A percentile compares a stretch with the other conserved stretches of the same genome.
Evolutionary conservation across 2,113 vertebrate genomes (phyloP).

Genomic region (Brevimyrus niger): DNA sequence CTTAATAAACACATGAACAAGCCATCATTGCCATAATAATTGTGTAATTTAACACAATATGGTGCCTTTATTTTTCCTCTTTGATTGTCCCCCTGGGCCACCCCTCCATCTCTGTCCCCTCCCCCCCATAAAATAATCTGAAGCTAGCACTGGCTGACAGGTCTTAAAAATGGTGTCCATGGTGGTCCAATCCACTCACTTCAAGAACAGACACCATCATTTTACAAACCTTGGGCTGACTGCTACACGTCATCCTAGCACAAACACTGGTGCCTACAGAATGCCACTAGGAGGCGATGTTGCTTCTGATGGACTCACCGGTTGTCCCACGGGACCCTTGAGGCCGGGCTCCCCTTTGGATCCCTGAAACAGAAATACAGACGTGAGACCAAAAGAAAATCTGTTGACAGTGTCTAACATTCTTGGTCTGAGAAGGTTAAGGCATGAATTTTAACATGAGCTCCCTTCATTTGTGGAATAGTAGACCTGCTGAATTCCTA

Average conservation of each 20-base stretch:
- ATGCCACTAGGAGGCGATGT: neutral
- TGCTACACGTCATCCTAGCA: neutral
- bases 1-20: neutral
- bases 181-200: neutral
- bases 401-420: neutral
- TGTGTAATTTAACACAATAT: neutral
- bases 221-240: neutral
- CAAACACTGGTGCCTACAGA: neutral
- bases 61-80: neutral
- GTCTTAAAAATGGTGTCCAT: neutral
- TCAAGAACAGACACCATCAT: neutral
- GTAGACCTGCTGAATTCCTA: neutral
- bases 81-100: neutral
- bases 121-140: neutral
- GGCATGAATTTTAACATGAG: neutral
- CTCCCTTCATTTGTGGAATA: neutral
- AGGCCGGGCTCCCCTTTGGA: slow-evolving; percentile 57
- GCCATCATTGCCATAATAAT: neutral
- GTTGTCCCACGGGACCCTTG: slow-evolving; percentile 57
- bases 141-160: neutral
- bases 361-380: slow-evolving; percentile 54
- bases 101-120: too few species aligned
- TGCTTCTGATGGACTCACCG: slow-evolving; percentile 54
- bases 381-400: neutral
- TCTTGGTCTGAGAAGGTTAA: neutral